Evolutionary conservation across 1,140 invertebrate species (phyloP).

Genomic region (Habropoda laboriosa): DNA sequence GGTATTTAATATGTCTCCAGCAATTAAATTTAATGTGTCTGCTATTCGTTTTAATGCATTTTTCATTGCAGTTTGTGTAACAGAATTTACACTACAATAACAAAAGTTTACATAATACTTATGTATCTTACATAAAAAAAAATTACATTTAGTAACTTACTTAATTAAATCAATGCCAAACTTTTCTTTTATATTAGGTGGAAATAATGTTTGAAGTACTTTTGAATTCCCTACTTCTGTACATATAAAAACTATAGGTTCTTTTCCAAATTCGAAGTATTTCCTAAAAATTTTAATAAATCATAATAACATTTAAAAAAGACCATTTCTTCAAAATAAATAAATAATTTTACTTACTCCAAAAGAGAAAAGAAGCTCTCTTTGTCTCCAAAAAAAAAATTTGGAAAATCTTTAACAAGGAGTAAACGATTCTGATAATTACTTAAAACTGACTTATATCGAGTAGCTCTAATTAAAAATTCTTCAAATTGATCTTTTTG

Average conservation of each 20-base stretch:
- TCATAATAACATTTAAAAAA: conserved; percentile 23
- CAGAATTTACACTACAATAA: conserved; percentile 84
- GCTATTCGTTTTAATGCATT: conserved; percentile 85
- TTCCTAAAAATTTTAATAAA: conserved; percentile 79
- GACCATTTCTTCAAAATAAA: conserved; percentile 20
- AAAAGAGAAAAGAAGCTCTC: conserved; percentile 84
- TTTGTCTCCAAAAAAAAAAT: conserved; percentile 84
- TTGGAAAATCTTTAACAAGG: conserved; percentile 90
- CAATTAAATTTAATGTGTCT: conserved; percentile 81
- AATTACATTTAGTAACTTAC: conserved; percentile 71
- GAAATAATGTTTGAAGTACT: conserved; percentile 85
- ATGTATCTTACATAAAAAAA: background rate
- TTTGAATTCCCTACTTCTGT: conserved; percentile 85
- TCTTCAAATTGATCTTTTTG: conserved; percentile 86
- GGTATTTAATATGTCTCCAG: conserved; percentile 82
- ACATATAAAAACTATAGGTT: conserved; percentile 87
- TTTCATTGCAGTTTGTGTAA: conserved; percentile 85
- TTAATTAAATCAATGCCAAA: conserved; percentile 85
- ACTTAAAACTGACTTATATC: conserved; percentile 85
- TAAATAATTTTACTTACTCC: conserved; percentile 81
- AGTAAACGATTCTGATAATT: conserved; percentile 82
- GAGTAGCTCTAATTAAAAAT: conserved; percentile 86
- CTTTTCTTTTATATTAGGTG: conserved; percentile 83
- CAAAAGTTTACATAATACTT: background rate
- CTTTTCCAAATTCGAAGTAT: conserved; percentile 84